Base-by-base conservation (phyloP, 2,797 vertebrate species). In the Harpagifer antarcticus region DNA sequence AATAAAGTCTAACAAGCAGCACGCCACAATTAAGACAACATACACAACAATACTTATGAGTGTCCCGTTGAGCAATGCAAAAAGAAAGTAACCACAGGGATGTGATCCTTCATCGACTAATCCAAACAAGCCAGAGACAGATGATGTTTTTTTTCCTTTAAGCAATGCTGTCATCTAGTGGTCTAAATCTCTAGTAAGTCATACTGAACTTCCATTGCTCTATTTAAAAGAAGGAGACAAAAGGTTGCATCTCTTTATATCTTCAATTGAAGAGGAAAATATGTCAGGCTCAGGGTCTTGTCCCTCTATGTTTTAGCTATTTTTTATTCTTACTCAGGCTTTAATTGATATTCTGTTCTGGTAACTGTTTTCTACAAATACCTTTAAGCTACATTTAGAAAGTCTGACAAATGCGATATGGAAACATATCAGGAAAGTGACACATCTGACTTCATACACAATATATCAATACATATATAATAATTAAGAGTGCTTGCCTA, bases 121-220 rank as follows among this genome's bases (percentile, higher is more conserved):
- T 45, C 17, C 47, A 37, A 72, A 59, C 19, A 67, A 55, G 15
- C 11, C 4, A 58, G 8, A 62, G 0, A 1, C 16, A 37, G 49
- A 31, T 3, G 3, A 53, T 33, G 57, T 59, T 0, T 57, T 20
- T 85, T 82, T 23, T 80, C 5, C n/a, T 43, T 76, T 74, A 88
- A 60, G 64, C 88, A 89, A 92, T 90, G 79, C 89, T 92, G 81
- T 14, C 92, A 91, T 88, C 93, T 92, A 86, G 91, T 90, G 93
- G 86, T 74, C 5, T 47, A 64, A 50, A 69, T 67, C 11, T 86
- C 53, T 55, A 49, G 33, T 0, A 43, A 19, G 23, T 20, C 3
- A 13, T 2, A 11, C 2, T 37, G 12, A 68, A 45, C 3, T 27
- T 61, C 8, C 13, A 47, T 9, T 40, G 13, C 10, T 49, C 20